Conservation (phyloP, 2,888 invertebrate genomes). For the Teleiodes luculella region DNA sequence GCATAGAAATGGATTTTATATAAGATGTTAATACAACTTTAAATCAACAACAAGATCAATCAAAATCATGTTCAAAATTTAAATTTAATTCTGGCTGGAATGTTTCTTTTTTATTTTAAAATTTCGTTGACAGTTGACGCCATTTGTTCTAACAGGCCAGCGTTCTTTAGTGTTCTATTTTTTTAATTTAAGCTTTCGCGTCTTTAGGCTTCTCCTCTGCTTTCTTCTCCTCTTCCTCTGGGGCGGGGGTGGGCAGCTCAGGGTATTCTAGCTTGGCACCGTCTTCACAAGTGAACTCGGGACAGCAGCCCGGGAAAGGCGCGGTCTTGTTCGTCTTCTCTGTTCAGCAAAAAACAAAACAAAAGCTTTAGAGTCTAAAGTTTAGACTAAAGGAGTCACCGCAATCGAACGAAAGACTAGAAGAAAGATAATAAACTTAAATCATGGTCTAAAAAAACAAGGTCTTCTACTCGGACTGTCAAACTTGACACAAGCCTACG, state of each 20-base stretch:
- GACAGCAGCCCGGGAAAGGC: slow-evolving; percentile 91
- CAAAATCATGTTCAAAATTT: not conserved
- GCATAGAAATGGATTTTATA: too few species aligned
- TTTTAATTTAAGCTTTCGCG: slow-evolving; percentile 57
- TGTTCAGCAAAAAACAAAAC: slow-evolving; percentile 38
- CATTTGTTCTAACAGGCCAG: not conserved
- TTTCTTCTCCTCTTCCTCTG: slow-evolving; percentile 55
- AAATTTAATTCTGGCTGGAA: not conserved
- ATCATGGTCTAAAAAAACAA: too few species aligned
- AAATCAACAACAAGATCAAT: too few species aligned
- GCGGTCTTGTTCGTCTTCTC: slow-evolving; percentile 95
- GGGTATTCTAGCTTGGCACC: slow-evolving; percentile 92
- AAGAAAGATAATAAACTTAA: too few species aligned
- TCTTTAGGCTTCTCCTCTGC: slow-evolving; percentile 49
- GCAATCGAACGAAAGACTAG: too few species aligned
- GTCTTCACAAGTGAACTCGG: slow-evolving; percentile 89
- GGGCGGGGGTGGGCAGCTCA: slow-evolving; percentile 80
- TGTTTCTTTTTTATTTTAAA: not conserved
- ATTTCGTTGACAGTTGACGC: not conserved
- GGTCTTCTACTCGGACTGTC: too few species aligned
- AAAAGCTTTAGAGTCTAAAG: too few species aligned
- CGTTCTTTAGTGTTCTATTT: slow-evolving; percentile 13
- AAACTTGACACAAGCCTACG: too few species aligned
- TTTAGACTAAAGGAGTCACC: too few species aligned
- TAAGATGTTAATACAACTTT: too few species aligned